phyloP scores from a whole-genome alignment of 2,797 vertebrate species.

The Manis javanica region DNA sequence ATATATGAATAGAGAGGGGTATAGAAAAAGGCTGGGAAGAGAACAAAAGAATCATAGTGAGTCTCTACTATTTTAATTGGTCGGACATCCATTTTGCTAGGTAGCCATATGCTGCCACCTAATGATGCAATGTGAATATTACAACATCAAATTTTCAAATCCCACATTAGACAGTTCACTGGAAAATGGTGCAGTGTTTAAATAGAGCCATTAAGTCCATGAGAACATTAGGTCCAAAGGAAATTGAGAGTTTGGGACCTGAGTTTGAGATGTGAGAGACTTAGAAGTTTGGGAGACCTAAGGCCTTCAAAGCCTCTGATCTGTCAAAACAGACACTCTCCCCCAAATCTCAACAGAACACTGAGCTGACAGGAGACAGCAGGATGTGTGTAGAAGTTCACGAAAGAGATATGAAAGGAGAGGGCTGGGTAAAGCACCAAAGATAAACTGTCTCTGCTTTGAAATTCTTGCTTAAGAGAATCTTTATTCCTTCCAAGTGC shows the following conservation, averaged over 20 bases:
- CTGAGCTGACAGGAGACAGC: neutral
- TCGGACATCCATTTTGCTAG: neutral
- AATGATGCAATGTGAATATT: conserved; percentile 40
- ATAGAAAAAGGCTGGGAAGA: conserved; percentile 17
- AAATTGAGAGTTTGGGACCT: neutral
- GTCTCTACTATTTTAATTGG: neutral
- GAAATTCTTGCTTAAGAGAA: neutral
- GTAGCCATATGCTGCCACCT: conserved; percentile 80
- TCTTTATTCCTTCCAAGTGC: neutral
- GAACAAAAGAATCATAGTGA: neutral
- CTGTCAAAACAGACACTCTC: neutral
- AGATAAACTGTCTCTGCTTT: neutral
- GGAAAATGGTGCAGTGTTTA: neutral
- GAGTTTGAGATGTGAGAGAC: conserved; percentile 2
- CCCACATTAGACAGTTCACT: neutral
- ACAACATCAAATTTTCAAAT: conserved; percentile 60
- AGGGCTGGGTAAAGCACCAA: neutral
- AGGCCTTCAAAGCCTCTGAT: neutral
- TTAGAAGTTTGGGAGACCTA: neutral
- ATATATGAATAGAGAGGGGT: neutral
- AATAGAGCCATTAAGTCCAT: neutral
- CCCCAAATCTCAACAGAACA: neutral
- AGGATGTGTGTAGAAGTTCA: neutral
- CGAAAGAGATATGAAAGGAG: neutral
- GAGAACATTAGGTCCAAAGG: conserved; percentile 6